Percentiles rank a stretch among this genome's conserved stretches.
These are phyloP conservation scores for Allolobophora icterica DNA, from an alignment of 2,888 invertebrate species.

Conservation along the genomic window DNA sequence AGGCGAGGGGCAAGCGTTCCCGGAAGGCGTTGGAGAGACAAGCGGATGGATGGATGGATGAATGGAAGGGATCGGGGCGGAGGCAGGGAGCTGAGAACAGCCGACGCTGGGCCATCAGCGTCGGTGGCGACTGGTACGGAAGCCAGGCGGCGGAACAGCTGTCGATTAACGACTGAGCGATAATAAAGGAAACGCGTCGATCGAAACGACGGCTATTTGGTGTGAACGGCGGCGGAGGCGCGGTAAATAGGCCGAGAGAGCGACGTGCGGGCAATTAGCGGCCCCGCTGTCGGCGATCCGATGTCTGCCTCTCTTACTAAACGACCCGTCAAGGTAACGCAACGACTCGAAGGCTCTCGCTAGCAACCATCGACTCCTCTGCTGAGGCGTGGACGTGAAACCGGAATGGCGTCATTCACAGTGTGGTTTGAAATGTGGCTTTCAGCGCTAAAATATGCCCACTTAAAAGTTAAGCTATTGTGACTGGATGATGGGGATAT, in stretches of 20 bases:
- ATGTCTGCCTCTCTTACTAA: background rate
- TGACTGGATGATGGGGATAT: background rate
- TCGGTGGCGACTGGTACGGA: background rate
- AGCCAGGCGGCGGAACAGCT: slow-evolving; percentile 6
- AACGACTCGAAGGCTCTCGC: background rate
- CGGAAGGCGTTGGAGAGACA: background rate
- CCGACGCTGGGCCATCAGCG: background rate
- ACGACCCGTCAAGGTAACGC: background rate
- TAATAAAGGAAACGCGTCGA: slow-evolving; percentile 20
- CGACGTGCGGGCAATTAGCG: slow-evolving; percentile 23
- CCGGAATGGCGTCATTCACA: background rate
- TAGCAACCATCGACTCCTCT: background rate
- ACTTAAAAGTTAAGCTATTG: background rate
- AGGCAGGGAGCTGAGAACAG: background rate
- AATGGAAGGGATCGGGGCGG: background rate
- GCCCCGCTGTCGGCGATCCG: background rate
- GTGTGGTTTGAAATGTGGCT: background rate
- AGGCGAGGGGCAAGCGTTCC: background rate
- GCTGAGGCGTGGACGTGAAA: background rate
- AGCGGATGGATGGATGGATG: background rate
- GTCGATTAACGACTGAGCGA: slow-evolving; percentile 17
- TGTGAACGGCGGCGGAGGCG: background rate
- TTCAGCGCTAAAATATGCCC: background rate
- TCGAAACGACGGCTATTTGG: background rate
- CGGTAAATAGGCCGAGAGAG: slow-evolving; percentile 1